Conservation (phyloP, 1,140 invertebrate species). For the Chironomus tepperi region DNA sequence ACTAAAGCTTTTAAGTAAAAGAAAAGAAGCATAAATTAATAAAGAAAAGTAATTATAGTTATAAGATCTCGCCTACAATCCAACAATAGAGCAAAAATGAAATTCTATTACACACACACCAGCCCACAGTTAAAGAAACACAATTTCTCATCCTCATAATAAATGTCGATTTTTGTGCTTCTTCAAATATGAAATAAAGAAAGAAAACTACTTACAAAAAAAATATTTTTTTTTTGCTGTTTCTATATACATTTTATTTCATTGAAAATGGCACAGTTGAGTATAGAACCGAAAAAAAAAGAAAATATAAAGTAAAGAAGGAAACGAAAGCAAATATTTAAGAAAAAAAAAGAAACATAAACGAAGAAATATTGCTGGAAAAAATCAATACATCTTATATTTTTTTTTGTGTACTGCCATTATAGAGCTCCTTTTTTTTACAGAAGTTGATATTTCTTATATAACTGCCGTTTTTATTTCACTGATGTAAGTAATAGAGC, state of each 20-base stretch:
- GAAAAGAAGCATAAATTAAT: too few species aligned
- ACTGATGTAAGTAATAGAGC: conserved; percentile 6
- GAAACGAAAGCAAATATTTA: conserved; percentile 23
- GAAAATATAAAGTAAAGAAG: neutral
- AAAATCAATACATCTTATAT: conserved; percentile 24
- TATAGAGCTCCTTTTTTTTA: conserved; percentile 12
- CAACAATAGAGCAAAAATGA: too few species aligned
- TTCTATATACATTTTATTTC: neutral
- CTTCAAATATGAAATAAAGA: neutral
- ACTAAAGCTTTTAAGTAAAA: too few species aligned
- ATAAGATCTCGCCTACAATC: too few species aligned
- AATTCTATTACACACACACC: too few species aligned
- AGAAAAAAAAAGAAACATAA: conserved; percentile 22
- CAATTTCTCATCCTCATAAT: neutral
- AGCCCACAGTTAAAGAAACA: neutral
- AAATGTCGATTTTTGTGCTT: neutral
- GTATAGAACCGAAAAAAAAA: conserved; percentile 7
- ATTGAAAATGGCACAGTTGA: neutral
- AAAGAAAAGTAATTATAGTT: too few species aligned
- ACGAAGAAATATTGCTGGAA: conserved; percentile 24
- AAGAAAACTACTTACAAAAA: neutral
- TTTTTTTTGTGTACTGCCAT: neutral
- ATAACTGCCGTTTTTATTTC: neutral
- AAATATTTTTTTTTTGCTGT: neutral
- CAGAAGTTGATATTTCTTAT: conserved; percentile 22